phyloP scores from a whole-genome alignment of 2,888 invertebrate species.

The Pharmacophagus antenor region DNA sequence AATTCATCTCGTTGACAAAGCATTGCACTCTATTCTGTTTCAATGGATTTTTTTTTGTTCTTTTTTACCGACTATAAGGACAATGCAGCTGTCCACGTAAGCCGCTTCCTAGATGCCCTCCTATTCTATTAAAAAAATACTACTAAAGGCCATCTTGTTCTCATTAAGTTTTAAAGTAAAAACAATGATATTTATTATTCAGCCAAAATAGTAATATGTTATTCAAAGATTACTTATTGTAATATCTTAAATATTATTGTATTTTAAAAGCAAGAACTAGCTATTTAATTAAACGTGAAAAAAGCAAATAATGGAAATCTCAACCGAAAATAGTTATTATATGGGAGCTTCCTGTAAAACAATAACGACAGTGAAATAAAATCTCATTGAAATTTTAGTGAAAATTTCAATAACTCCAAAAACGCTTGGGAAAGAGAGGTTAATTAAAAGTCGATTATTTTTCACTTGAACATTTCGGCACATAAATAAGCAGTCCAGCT shows the following conservation, averaged over 20 bases:
- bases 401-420: not conserved
- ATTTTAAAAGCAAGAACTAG: no score
- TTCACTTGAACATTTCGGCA: not conserved
- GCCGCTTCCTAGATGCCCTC: no score
- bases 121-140: no score
- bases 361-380: not conserved
- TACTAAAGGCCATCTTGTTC: no score
- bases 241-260: no score
- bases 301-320: not conserved
- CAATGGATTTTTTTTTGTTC: not conserved
- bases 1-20: not conserved
- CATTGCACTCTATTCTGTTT: not conserved
- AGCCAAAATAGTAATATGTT: no score
- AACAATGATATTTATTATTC: no score
- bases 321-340: not conserved
- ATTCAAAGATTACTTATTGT: no score
- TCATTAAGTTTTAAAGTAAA: no score
- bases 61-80: not conserved
- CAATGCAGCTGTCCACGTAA: no score
- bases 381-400: not conserved
- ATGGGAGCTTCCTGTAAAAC: not conserved
- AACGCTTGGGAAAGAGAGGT: not conserved
- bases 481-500: not conserved
- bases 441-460: not conserved
- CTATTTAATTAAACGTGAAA: no score